Evolutionary conservation across 2,113 vertebrate genomes (phyloP).

Genomic region (Perognathus longimembris): DNA sequence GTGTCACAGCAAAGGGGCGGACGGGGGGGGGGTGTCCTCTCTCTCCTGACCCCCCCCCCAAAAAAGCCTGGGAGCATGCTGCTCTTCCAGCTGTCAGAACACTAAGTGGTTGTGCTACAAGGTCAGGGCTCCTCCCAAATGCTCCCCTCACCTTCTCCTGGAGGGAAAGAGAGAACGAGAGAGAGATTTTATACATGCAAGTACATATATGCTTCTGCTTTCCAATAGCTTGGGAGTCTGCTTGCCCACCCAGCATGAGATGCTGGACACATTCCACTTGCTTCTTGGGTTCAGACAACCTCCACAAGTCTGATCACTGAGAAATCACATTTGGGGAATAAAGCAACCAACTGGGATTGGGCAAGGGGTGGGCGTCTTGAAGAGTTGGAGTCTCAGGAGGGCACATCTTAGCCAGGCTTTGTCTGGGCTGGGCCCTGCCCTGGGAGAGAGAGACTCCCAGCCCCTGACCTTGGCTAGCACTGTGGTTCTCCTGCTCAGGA

Average conservation of each 20-base stretch:
- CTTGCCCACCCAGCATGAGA: neutral
- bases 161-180: no score
- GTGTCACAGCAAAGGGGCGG: neutral
- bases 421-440: neutral
- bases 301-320: neutral
- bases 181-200: no score
- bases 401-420: neutral
- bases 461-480: neutral
- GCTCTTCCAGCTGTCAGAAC: neutral
- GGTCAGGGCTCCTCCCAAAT: accelerated
- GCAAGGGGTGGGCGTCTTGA: accelerated
- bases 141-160: neutral
- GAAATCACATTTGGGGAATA: neutral
- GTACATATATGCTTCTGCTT: no score
- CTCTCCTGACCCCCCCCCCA: neutral
- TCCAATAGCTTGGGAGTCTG: no score
- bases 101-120: neutral
- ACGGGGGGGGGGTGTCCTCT: no score
- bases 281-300: neutral
- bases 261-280: neutral
- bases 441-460: neutral
- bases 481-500: accelerated
- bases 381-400: neutral
- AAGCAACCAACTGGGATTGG: neutral
- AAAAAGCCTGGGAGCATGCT: neutral